phyloP scores from a whole-genome alignment of 2,888 invertebrate genomes.

The Apamea crenata region DNA sequence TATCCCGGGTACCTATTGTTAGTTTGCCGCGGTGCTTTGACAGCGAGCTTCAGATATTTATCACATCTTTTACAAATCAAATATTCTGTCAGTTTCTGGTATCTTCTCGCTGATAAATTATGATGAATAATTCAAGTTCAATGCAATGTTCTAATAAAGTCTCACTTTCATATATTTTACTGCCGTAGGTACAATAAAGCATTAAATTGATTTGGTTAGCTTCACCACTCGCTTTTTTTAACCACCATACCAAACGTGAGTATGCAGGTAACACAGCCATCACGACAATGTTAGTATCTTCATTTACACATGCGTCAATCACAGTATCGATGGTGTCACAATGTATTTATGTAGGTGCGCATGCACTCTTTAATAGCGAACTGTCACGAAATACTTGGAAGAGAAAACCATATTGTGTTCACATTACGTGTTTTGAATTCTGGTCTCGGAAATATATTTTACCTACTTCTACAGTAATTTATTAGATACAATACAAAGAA shows the following conservation, averaged over 20 bases:
- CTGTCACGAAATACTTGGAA: conserved; percentile 35
- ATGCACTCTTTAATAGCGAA: conserved; percentile 21
- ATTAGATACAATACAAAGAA: neutral
- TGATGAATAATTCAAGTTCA: neutral
- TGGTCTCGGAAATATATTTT: neutral
- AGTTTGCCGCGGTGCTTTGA: neutral
- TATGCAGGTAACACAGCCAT: conserved; percentile 8
- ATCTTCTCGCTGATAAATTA: neutral
- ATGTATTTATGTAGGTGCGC: conserved; percentile 14
- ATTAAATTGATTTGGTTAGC: conserved; percentile 22
- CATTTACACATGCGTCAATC: neutral
- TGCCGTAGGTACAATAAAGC: conserved; percentile 1
- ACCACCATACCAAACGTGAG: conserved; percentile 1
- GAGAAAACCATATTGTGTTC: conserved; percentile 24
- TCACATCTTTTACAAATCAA: neutral
- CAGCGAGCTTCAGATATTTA: neutral
- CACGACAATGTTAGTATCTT: conserved; percentile 10
- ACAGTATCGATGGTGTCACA: conserved; percentile 24
- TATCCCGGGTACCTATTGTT: neutral
- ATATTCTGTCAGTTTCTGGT: neutral
- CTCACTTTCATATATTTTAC: conserved; percentile 11
- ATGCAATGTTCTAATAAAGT: neutral
- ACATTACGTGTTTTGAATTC: conserved; percentile 1
- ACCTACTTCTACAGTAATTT: neutral
- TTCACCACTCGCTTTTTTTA: conserved; percentile 3